Conservation (phyloP, 2,797 vertebrate genomes). For the Champsocephalus gunnari region DNA sequence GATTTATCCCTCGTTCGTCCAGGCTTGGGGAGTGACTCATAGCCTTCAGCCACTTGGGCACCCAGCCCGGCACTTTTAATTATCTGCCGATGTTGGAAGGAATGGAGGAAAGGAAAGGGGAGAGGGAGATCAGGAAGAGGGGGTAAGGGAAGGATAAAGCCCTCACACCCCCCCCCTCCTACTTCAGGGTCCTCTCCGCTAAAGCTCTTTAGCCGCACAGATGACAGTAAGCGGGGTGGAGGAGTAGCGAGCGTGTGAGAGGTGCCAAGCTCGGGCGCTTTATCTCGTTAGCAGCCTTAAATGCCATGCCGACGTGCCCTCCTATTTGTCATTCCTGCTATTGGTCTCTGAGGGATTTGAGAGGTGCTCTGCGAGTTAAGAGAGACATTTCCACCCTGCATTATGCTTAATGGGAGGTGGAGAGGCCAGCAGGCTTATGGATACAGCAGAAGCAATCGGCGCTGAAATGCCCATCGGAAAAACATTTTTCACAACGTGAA, state of each 20-base stretch:
- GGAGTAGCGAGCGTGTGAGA: constrained; percentile 71
- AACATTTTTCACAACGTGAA: constrained; percentile 68
- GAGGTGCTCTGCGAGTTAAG: constrained; percentile 78
- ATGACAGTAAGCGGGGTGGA: constrained; percentile 77
- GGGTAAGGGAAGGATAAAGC: constrained; percentile 71
- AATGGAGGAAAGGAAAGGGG: constrained; percentile 57
- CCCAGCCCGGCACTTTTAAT: constrained; percentile 81
- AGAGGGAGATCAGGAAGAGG: constrained; percentile 49
- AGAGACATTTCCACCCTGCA: constrained; percentile 79
- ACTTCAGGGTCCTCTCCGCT: constrained; percentile 72
- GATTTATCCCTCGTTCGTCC: constrained; percentile 82
- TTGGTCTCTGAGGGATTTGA: constrained; percentile 80
- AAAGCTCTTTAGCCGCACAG: constrained; percentile 81
- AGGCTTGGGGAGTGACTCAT: constrained; percentile 83
- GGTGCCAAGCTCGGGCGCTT: constrained; percentile 77
- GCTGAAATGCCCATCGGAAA: constrained; percentile 74
- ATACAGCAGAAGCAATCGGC: constrained; percentile 68
- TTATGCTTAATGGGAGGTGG: constrained; percentile 83
- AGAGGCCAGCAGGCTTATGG: constrained; percentile 76
- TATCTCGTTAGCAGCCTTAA: constrained; percentile 84
- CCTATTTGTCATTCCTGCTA: constrained; percentile 81
- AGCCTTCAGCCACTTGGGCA: constrained; percentile 81
- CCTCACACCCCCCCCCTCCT: constrained; percentile 70
- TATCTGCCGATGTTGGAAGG: constrained; percentile 73
- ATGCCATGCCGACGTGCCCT: constrained; percentile 75